Conservation (phyloP, 2,888 invertebrate genomes). For the Melikaiella ostensackeni region DNA sequence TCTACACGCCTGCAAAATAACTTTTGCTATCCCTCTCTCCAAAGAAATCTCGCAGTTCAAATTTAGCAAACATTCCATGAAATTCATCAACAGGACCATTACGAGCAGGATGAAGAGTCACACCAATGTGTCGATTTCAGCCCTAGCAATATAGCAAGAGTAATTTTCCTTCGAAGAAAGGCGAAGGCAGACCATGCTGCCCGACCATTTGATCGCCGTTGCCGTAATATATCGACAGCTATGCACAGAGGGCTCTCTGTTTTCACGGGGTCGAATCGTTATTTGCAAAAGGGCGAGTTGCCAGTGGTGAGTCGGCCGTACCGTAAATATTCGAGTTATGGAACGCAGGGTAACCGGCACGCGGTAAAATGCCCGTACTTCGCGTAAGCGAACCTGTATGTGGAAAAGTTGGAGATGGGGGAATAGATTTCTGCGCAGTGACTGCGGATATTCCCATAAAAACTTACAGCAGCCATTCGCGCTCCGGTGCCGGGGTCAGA, state of each 20-base stretch:
- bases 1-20: too few relatives aligned
- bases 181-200: constrained; percentile 14
- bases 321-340: constrained; percentile 60
- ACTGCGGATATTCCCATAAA: constrained; percentile 57
- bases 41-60: not conserved
- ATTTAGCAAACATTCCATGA: not conserved
- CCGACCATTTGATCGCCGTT: constrained; percentile 12
- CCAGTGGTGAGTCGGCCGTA: constrained; percentile 53
- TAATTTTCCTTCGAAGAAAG: constrained; percentile 12
- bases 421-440: constrained; percentile 44
- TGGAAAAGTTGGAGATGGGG: constrained; percentile 8
- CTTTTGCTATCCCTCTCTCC: not conserved
- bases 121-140: constrained; percentile 30
- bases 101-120: not conserved
- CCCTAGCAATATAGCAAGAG: not conserved
- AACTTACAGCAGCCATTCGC: constrained; percentile 57
- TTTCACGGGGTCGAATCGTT: constrained; percentile 54
- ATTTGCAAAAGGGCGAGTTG: constrained; percentile 52
- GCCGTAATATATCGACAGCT: constrained; percentile 12
- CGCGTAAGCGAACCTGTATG: constrained; percentile 20
- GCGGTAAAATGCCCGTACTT: constrained; percentile 28
- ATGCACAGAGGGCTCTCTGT: constrained; percentile 48
- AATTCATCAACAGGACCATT: not conserved
- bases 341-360: constrained; percentile 49
- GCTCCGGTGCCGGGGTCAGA: constrained; percentile 40